Evolutionary conservation across 2,888 invertebrate genomes (phyloP).

Genomic region (Thereva nobilitata): DNA sequence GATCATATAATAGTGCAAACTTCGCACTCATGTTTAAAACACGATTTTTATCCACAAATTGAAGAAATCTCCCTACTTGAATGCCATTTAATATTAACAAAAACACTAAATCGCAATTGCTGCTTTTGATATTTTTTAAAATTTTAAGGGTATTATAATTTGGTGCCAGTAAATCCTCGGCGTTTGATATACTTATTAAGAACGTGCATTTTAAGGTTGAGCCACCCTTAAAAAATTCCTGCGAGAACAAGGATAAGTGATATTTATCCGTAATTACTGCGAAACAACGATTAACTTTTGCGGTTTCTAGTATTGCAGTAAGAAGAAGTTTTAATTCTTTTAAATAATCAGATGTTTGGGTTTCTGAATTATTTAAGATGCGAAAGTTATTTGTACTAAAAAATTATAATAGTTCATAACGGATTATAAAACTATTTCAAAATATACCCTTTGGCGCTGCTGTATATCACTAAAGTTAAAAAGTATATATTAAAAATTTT

Average conservation of each 20-base stretch:
- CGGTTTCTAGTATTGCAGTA: slow-evolving; percentile 44
- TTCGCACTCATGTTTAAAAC: slow-evolving; percentile 72
- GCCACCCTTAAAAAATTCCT: slow-evolving; percentile 45
- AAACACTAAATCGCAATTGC: slow-evolving; percentile 72
- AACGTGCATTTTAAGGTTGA: slow-evolving; percentile 46
- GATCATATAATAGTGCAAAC: slow-evolving; percentile 72
- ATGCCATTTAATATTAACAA: slow-evolving; percentile 73
- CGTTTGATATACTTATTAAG: slow-evolving; percentile 65
- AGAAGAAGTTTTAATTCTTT: slow-evolving; percentile 45
- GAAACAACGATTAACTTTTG: slow-evolving; percentile 50
- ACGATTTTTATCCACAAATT: slow-evolving; percentile 72
- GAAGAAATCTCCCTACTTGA: slow-evolving; percentile 69
- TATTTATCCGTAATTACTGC: slow-evolving; percentile 53
- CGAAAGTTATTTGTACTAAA: not conserved
- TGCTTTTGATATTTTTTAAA: slow-evolving; percentile 63
- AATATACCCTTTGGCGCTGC: too few relatives aligned
- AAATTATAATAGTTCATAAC: too few relatives aligned
- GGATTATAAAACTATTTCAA: too few relatives aligned
- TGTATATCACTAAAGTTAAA: too few relatives aligned
- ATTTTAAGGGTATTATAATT: slow-evolving; percentile 63
- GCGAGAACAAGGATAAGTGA: slow-evolving; percentile 48
- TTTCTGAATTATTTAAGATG: not conserved
- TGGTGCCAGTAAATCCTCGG: slow-evolving; percentile 69
- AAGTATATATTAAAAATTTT: too few relatives aligned
- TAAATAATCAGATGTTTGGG: slow-evolving; percentile 42